These are phyloP conservation scores for Donacobius atricapilla DNA, from an alignment of 2,113 vertebrate species.

Conservation along the genomic window DNA sequence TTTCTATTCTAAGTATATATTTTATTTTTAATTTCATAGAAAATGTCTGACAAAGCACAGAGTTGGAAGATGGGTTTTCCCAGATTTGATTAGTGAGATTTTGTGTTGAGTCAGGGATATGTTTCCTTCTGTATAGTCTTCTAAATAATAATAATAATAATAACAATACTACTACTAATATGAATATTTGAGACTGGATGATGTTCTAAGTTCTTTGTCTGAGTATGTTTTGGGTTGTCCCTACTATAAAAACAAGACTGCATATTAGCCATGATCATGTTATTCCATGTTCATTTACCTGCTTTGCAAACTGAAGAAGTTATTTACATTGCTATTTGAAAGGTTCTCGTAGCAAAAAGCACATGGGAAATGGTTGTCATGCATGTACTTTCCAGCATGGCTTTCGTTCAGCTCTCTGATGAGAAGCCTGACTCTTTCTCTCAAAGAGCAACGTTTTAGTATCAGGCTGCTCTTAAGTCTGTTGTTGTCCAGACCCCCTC, in stretches of 20 bases:
- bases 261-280: fast-evolving
- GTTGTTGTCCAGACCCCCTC: not conserved
- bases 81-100: not conserved
- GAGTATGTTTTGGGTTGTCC: not conserved
- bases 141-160: not conserved
- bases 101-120: not conserved
- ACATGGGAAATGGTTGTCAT: not conserved
- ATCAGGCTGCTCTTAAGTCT: not conserved
- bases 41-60: not conserved
- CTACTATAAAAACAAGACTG: not conserved
- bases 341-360: not conserved
- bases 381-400: not conserved
- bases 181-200: not conserved
- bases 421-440: not conserved
- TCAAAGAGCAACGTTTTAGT: not conserved
- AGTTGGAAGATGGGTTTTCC: not conserved
- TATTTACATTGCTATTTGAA: not conserved
- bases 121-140: not conserved
- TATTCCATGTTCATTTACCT: not conserved
- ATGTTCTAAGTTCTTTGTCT: not conserved
- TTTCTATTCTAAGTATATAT: not conserved
- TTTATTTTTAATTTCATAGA: not conserved
- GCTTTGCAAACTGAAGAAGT: not conserved
- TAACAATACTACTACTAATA: fast-evolving
- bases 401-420: not conserved